These are phyloP conservation scores for Microplitis deprimator DNA, from an alignment of 2,888 invertebrate genomes.

Conservation along the genomic window DNA sequence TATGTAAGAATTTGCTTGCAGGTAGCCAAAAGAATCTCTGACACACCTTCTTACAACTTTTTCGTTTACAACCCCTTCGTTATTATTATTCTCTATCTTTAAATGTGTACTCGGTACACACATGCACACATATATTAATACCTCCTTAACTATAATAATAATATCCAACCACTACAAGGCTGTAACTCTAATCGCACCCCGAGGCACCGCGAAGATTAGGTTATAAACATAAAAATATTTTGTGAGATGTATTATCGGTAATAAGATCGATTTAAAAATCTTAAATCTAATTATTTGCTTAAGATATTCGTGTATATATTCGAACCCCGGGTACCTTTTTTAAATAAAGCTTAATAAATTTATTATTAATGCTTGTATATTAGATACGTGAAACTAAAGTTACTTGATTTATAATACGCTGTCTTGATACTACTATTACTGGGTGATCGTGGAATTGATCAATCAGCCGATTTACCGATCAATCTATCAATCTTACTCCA, in stretches of 20 bases:
- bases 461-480: conserved; percentile 46
- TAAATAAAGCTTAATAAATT: neutral
- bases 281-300: conserved; percentile 35
- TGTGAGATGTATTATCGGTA: conserved; percentile 17
- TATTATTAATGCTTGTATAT: conserved; percentile 29
- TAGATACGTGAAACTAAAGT: conserved; percentile 30
- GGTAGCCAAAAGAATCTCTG: conserved; percentile 29
- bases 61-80: conserved; percentile 30
- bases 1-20: conserved; percentile 29
- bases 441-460: conserved; percentile 46
- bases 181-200: conserved; percentile 13
- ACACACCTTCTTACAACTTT: conserved; percentile 27
- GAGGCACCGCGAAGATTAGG: conserved; percentile 3
- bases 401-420: conserved; percentile 42
- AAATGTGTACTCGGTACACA: no score
- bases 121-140: neutral
- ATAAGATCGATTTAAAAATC: conserved; percentile 23
- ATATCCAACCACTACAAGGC: neutral
- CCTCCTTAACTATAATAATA: neutral
- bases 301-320: neutral
- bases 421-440: conserved; percentile 27
- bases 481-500: conserved; percentile 46
- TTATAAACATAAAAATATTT: conserved; percentile 20
- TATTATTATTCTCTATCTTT: conserved; percentile 19
- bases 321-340: neutral